Conservation (phyloP, 1,140 invertebrate genomes). For the Papilio polyxenes region DNA sequence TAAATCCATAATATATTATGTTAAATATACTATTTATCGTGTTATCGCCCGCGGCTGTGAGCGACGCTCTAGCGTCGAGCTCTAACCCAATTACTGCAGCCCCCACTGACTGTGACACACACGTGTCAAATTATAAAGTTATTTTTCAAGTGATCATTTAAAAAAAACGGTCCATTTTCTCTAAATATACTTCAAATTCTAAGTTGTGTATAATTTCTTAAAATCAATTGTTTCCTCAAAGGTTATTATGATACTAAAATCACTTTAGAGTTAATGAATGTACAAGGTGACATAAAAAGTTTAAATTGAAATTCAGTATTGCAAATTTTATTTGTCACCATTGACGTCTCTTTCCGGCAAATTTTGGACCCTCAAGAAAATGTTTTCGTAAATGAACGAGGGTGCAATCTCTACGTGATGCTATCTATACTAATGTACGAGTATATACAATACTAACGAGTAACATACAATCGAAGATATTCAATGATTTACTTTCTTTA, state of each 20-base stretch:
- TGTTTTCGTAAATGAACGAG: conserved; percentile 70
- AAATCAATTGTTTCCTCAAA: no score
- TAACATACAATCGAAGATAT: neutral
- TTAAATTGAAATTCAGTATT: conserved; percentile 19
- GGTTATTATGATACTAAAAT: no score
- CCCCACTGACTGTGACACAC: conserved; percentile 46
- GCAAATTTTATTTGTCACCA: conserved; percentile 49
- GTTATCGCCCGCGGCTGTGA: conserved; percentile 50
- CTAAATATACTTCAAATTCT: no score
- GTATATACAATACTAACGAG: neutral
- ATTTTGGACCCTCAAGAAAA: conserved; percentile 67
- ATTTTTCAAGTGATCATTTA: no score
- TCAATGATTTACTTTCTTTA: no score
- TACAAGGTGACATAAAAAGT: conserved; percentile 6
- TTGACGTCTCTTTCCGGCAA: conserved; percentile 60
- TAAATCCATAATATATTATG: neutral
- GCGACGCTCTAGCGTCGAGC: conserved; percentile 50
- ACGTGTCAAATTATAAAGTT: conserved; percentile 6
- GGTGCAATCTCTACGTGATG: conserved; percentile 47
- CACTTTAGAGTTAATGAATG: no score
- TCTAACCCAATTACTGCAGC: conserved; percentile 66
- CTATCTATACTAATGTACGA: conserved; percentile 30
- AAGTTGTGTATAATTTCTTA: no score
- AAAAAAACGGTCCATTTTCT: no score
- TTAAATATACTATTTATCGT: neutral